phyloP scores from a whole-genome alignment of 1,140 invertebrate species.

The Pachypeltis micranthus region DNA sequence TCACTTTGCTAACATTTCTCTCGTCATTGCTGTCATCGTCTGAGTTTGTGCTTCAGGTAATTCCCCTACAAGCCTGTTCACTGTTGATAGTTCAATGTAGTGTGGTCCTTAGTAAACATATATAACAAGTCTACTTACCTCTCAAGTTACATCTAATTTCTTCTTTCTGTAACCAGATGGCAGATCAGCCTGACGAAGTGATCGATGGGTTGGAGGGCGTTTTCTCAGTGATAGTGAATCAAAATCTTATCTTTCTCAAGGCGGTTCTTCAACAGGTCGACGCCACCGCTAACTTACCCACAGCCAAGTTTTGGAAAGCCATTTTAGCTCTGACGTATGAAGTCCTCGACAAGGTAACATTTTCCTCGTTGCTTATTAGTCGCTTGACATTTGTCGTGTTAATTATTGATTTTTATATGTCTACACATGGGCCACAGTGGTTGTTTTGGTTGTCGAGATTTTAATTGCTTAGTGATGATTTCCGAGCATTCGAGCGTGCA shows the following conservation, averaged over 20 bases:
- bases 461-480: no score
- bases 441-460: no score
- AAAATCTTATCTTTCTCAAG: constrained; percentile 52
- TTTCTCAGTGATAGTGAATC: constrained; percentile 55
- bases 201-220: constrained; percentile 39
- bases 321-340: constrained; percentile 65
- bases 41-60: constrained; percentile 51
- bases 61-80: background rate
- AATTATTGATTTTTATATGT: no score
- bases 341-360: constrained; percentile 49
- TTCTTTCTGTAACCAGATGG: constrained; percentile 29
- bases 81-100: no score
- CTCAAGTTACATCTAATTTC: constrained; percentile 10
- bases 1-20: constrained; percentile 57
- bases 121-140: background rate
- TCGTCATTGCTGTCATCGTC: constrained; percentile 49
- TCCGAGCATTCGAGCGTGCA: no score
- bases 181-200: constrained; percentile 37
- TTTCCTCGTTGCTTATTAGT: no score
- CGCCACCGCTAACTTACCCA: constrained; percentile 38
- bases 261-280: constrained; percentile 45
- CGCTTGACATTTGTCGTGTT: no score
- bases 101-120: no score
- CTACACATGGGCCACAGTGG: no score
- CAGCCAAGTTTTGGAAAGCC: constrained; percentile 66